Base-by-base conservation (phyloP, 2,113 vertebrate species). In the Calidris pugnax region DNA sequence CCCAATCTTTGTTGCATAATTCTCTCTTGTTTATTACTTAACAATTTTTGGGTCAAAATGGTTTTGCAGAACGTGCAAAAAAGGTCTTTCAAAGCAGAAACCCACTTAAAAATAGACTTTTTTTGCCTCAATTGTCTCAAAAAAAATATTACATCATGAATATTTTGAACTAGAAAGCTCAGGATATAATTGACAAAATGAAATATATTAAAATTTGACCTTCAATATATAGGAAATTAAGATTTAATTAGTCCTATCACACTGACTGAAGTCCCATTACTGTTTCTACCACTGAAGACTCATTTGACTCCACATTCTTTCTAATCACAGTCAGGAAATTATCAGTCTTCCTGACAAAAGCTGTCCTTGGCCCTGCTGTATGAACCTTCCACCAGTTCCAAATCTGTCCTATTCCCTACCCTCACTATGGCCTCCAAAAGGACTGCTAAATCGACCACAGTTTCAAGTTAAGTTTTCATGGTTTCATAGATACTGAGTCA, bases 341-440 rank as follows among this genome's bases (percentile, higher is more conserved):
- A 39, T 26, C 35, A 77, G 22, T 35, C 45, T 78, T 77, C 16
- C 48, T 59, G 41, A 77, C 12, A 67, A 83, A 76, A 90, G 53
- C 33, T 32, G 76, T 22, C 30, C 19, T 78, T 63, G 73, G 30
- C 10, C 50, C 60, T 69, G 22, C 71, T 53, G 28, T 28, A 87
- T 0, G 0, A 66, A 93, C 5, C 50, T 57, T 33, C n/a, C 16
- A 68, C n/a, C 30, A 66, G 8, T 27, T 71, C 33, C 15, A 23
- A 51, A 56, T 11, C 33, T 24, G 18, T n/a, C 22, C 72, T n/a
- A 16, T 10, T 73, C 30, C 62, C 53, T 43, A 73, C 5, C 23
- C 12, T 35, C 39, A 30, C 30, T 48, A 72, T 12, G 39, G 3
- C 19, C 50, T 83, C 47, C 27, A 51, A 50, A 66, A 83, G 24